A percentile compares a stretch with the other conserved stretches of the same genome.
Evolutionary conservation across 2,888 invertebrate genomes (phyloP).

Genomic region (Nematopogon swammerdamellus): DNA sequence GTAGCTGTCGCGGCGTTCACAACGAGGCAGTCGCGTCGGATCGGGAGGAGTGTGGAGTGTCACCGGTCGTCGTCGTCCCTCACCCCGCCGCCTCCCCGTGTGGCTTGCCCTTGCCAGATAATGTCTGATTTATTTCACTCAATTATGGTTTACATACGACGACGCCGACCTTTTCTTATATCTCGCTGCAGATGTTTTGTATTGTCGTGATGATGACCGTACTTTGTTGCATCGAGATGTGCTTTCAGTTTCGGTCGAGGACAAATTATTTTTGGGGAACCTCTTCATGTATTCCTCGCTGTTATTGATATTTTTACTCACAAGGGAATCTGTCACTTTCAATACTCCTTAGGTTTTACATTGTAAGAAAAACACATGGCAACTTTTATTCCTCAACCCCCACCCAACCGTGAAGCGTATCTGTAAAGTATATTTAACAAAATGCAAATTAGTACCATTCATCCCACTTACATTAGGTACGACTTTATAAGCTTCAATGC

Average conservation of each 20-base stretch:
- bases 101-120: constrained; percentile 1
- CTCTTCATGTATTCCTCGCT: no score
- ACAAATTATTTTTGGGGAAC: background rate
- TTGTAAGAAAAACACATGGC: no score
- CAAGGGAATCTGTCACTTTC: no score
- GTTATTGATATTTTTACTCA: no score
- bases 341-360: no score
- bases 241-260: background rate
- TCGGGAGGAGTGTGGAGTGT: background rate
- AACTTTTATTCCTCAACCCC: no score
- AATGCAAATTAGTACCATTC: no score
- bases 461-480: no score
- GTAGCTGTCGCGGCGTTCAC: constrained; percentile 31
- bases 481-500: no score
- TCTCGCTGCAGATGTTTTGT: background rate
- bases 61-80: background rate
- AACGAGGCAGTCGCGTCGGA: background rate
- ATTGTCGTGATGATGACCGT: background rate
- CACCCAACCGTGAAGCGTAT: no score
- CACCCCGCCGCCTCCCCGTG: background rate
- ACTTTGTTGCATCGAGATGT: background rate
- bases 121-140: constrained; percentile 4
- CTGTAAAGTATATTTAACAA: no score
- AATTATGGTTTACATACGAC: background rate
- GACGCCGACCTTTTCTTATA: background rate